phyloP scores from a whole-genome alignment of 2,113 vertebrate species.

The Lepus europaeus region DNA sequence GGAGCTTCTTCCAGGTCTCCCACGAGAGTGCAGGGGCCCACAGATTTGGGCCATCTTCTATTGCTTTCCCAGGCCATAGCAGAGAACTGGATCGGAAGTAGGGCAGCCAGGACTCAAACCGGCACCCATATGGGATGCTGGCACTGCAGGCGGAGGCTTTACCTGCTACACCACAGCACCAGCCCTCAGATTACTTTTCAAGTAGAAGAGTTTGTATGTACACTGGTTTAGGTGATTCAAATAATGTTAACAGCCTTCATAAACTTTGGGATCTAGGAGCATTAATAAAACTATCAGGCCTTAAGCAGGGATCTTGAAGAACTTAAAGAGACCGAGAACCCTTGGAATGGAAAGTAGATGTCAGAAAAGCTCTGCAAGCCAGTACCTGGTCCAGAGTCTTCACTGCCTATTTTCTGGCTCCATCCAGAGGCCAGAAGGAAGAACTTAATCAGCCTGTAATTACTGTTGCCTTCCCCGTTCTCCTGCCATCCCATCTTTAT shows the following conservation, averaged over 20 bases:
- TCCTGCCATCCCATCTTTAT: not conserved
- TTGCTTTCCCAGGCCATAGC: too few relatives aligned
- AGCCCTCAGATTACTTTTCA: not conserved
- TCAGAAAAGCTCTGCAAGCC: not conserved
- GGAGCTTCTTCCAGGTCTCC: too few relatives aligned
- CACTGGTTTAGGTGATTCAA: not conserved
- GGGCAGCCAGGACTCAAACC: too few relatives aligned
- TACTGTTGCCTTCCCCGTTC: not conserved
- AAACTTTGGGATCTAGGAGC: not conserved
- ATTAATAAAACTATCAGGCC: not conserved
- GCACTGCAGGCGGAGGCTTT: too few relatives aligned
- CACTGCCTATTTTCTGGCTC: not conserved
- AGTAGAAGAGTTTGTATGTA: not conserved
- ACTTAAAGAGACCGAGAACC: not conserved
- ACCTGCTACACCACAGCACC: too few relatives aligned
- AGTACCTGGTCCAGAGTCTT: not conserved
- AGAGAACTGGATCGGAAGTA: too few relatives aligned
- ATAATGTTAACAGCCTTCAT: not conserved
- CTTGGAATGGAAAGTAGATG: not conserved
- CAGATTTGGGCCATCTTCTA: too few relatives aligned
- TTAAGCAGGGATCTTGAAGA: not conserved
- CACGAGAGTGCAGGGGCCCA: too few relatives aligned
- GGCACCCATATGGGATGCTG: too few relatives aligned
- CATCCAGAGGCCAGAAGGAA: not conserved
- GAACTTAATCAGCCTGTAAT: not conserved